Conservation (phyloP, 2,888 invertebrate species). For the Pandemis cinnamomeana region DNA sequence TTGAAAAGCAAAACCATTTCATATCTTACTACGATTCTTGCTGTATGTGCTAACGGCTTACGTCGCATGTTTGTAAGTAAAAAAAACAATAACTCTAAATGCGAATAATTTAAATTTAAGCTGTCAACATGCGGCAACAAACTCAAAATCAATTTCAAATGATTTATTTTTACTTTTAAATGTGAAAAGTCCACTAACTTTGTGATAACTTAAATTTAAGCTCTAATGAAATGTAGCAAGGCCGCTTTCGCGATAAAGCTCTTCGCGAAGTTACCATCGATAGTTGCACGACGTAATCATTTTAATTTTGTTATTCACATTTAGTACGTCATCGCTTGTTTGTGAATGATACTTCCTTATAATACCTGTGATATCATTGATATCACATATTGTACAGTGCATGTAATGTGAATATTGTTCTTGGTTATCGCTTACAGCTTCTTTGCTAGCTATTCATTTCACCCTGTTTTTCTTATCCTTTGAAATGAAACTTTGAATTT, state of each 20-base stretch:
- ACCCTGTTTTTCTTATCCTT: neutral
- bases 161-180: slow-evolving; percentile 5
- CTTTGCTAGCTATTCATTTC: neutral
- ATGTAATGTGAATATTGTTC: neutral
- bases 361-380: neutral
- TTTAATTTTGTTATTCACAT: neutral
- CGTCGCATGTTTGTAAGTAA: neutral
- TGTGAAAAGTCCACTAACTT: neutral
- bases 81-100: neutral
- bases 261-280: neutral
- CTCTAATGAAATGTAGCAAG: neutral
- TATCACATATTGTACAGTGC: neutral
- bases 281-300: slow-evolving; percentile 1
- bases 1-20: neutral
- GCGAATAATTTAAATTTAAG: neutral
- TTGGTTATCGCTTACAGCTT: neutral
- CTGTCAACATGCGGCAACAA: neutral
- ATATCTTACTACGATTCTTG: neutral
- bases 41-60: neutral
- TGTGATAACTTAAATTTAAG: neutral
- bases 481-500: neutral
- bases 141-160: neutral
- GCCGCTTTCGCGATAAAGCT: neutral
- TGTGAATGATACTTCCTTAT: neutral
- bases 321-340: neutral